These are phyloP conservation scores for Polydesmus complanatus DNA, from an alignment of 2,888 invertebrate genomes.

Conservation along the genomic window DNA sequence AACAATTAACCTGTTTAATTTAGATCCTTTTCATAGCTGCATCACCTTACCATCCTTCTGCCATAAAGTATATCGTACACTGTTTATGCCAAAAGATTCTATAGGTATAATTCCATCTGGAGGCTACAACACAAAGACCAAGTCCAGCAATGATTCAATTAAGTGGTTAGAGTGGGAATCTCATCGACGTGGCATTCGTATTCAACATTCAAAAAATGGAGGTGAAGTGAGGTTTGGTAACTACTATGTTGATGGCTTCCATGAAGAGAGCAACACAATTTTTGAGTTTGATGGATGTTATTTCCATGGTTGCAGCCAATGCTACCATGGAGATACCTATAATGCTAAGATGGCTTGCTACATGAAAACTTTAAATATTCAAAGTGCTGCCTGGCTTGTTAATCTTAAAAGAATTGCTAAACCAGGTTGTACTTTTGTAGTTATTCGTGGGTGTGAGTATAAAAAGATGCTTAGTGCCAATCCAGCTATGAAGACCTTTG, in stretches of 20 bases:
- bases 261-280: slow-evolving; percentile 1
- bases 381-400: no score
- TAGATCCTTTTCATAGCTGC: slow-evolving; percentile 17
- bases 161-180: no score
- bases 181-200: slow-evolving; percentile 1
- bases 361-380: no score
- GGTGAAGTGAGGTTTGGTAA: slow-evolving; percentile 18
- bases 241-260: slow-evolving; percentile 19
- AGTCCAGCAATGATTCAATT: no score
- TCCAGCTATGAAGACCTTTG: no score
- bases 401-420: no score
- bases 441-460: no score
- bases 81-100: slow-evolving; percentile 11
- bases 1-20: neutral
- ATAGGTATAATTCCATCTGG: slow-evolving; percentile 20
- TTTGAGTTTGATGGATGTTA: no score
- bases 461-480: no score
- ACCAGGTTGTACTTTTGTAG: no score
- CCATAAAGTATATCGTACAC: slow-evolving; percentile 15
- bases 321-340: slow-evolving; percentile 9
- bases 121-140: no score
- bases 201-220: slow-evolving; percentile 4
- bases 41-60: slow-evolving; percentile 20
- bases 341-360: neutral
- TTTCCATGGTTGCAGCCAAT: slow-evolving; percentile 21